Conservation (phyloP, 2,888 invertebrate species). For the Patella caerulea region DNA sequence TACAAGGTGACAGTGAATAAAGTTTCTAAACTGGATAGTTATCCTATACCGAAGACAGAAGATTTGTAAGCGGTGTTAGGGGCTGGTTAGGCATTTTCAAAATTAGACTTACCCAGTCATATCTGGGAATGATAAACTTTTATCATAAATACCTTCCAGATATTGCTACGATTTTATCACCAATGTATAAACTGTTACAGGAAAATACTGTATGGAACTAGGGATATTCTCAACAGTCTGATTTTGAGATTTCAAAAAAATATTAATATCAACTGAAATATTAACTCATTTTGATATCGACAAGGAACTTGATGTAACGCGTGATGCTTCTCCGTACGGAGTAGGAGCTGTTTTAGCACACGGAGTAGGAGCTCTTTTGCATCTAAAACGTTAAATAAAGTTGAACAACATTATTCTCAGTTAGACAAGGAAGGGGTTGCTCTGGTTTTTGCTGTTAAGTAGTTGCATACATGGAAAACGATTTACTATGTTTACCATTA, state of each 20-base stretch:
- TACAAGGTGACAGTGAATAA: slow-evolving; percentile 36
- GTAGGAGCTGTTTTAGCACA: slow-evolving; percentile 49
- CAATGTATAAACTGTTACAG: slow-evolving; percentile 25
- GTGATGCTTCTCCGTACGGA: slow-evolving; percentile 67
- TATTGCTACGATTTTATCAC: slow-evolving; percentile 16
- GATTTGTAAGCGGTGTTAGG: slow-evolving; percentile 30
- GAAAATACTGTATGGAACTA: slow-evolving; percentile 41
- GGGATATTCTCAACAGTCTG: slow-evolving; percentile 21
- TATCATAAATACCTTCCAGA: slow-evolving; percentile 15
- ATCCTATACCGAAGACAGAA: slow-evolving; percentile 34
- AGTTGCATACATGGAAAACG: background rate
- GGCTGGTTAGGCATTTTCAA: slow-evolving; percentile 32
- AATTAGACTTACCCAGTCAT: slow-evolving; percentile 45
- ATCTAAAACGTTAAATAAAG: slow-evolving; percentile 17
- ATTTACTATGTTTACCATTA: slow-evolving; percentile 14
- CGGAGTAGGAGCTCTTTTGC: slow-evolving; percentile 16
- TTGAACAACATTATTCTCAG: background rate
- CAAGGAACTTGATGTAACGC: slow-evolving; percentile 56
- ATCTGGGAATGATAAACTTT: slow-evolving; percentile 21
- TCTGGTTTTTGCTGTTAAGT: background rate
- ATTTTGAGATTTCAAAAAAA: slow-evolving; percentile 41
- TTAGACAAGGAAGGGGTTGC: background rate
- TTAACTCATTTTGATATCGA: slow-evolving; percentile 52
- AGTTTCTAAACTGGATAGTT: slow-evolving; percentile 21
- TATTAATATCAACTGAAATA: slow-evolving; percentile 36